Percentiles rank a stretch among this genome's conserved stretches.
These are phyloP conservation scores for Odontesthes bonariensis DNA, from an alignment of 2,113 vertebrate species.

Conservation along the genomic window DNA sequence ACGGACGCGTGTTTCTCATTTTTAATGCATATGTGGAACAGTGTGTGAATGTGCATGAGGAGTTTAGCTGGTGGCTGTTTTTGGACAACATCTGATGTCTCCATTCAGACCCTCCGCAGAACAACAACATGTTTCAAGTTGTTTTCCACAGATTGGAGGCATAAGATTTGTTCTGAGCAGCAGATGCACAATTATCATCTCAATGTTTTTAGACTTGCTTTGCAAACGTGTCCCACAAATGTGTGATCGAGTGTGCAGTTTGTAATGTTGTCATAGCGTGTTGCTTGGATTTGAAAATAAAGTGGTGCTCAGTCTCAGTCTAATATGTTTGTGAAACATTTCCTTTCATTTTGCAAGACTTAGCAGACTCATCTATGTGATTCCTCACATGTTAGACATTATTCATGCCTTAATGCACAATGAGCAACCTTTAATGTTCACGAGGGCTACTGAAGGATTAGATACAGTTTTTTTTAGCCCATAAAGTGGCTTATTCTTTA, in stretches of 20 bases:
- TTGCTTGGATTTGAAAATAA: too few relatives aligned
- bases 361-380: too few relatives aligned
- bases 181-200: not conserved
- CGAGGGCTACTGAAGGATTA: too few relatives aligned
- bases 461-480: not conserved
- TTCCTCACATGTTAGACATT: too few relatives aligned
- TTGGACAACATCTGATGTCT: constrained; percentile 10
- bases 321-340: too few relatives aligned
- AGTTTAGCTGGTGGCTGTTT: constrained; percentile 10
- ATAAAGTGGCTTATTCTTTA: not conserved
- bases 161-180: not conserved
- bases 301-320: too few relatives aligned
- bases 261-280: too few relatives aligned
- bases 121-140: constrained; percentile 6
- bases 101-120: not conserved
- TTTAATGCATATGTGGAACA: not conserved
- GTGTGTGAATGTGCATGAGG: not conserved
- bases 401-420: not conserved
- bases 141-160: constrained; percentile 3
- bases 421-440: not conserved
- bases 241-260: too few relatives aligned
- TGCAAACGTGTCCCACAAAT: not conserved
- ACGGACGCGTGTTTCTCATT: not conserved
- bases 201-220: not conserved
- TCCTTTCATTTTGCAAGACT: too few relatives aligned